Percentiles rank a stretch among this genome's conserved stretches.
Evolutionary conservation across 2,888 invertebrate genomes (phyloP).

Genomic region (Pecten maximus): DNA sequence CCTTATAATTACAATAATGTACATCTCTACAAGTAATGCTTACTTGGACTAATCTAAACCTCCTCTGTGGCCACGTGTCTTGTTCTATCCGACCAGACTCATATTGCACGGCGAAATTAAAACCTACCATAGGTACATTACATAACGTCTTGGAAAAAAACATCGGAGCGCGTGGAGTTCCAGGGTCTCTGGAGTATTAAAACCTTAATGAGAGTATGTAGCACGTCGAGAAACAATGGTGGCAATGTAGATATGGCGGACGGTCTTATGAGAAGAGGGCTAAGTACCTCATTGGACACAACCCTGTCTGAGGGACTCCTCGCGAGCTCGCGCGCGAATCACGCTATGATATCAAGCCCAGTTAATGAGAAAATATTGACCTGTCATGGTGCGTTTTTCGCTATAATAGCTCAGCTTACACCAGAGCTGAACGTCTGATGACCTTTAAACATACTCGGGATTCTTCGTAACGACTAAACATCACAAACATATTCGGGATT

Average conservation of each 20-base stretch:
- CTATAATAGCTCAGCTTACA: not conserved
- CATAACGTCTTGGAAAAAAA: not conserved
- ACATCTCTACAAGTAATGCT: not conserved
- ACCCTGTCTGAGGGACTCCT: not conserved
- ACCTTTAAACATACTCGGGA: not conserved
- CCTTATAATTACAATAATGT: too few relatives aligned
- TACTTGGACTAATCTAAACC: not conserved
- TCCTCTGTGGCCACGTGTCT: not conserved
- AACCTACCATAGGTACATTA: not conserved
- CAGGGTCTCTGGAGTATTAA: not conserved
- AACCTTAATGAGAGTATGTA: constrained; percentile 1
- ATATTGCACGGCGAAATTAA: not conserved
- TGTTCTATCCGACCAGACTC: not conserved
- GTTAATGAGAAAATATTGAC: constrained; percentile 7
- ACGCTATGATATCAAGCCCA: not conserved
- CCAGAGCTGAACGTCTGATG: not conserved
- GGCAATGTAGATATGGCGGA: not conserved
- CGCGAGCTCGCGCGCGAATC: not conserved
- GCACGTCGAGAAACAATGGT: not conserved
- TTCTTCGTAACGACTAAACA: not conserved
- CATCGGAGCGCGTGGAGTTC: not conserved
- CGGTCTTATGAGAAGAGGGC: not conserved
- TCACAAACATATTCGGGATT: not conserved
- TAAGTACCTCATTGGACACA: constrained; percentile 4
- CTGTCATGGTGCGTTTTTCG: not conserved